Percentiles rank a stretch among this genome's conserved stretches.
phyloP scores from a whole-genome alignment of 2,797 vertebrate genomes.

The Artibeus jamaicensis region DNA sequence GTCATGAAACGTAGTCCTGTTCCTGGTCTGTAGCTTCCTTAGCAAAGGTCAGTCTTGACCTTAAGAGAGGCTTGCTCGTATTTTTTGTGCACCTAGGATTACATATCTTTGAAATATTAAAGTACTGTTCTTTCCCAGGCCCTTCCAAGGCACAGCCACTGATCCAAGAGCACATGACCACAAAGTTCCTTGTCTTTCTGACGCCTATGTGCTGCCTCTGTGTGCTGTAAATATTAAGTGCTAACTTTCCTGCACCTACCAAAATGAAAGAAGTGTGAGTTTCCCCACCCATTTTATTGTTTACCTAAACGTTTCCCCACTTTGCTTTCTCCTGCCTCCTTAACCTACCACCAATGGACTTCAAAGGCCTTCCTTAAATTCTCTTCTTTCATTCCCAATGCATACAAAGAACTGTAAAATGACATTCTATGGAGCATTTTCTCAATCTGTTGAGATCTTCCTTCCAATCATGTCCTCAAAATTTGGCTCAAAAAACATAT shows the following conservation, averaged over 20 bases:
- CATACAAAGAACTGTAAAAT: not conserved
- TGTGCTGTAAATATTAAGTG: not conserved
- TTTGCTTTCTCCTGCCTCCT: not conserved
- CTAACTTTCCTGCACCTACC: not conserved
- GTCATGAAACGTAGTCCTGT: not conserved
- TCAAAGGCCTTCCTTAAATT: not conserved
- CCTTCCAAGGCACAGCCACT: not conserved
- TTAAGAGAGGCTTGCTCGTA: not conserved
- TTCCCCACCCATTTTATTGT: not conserved
- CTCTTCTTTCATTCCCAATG: not conserved
- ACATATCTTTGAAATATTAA: not conserved
- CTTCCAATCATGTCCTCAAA: not conserved
- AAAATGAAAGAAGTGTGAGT: not conserved
- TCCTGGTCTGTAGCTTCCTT: not conserved
- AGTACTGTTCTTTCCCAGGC: not conserved
- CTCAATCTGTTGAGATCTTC: not conserved
- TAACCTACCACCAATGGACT: not conserved
- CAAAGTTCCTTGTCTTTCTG: not conserved
- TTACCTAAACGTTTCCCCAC: not conserved
- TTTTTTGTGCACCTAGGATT: not conserved
- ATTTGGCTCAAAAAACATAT: not conserved
- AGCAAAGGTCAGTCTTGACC: not conserved
- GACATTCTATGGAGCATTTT: not conserved
- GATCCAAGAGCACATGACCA: not conserved
- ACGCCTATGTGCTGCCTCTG: not conserved